Evolutionary conservation across 1,140 invertebrate species (phyloP), one percentile per base, ranked within the genome.

Genomic region (Lepidurus arcticus): DNA sequence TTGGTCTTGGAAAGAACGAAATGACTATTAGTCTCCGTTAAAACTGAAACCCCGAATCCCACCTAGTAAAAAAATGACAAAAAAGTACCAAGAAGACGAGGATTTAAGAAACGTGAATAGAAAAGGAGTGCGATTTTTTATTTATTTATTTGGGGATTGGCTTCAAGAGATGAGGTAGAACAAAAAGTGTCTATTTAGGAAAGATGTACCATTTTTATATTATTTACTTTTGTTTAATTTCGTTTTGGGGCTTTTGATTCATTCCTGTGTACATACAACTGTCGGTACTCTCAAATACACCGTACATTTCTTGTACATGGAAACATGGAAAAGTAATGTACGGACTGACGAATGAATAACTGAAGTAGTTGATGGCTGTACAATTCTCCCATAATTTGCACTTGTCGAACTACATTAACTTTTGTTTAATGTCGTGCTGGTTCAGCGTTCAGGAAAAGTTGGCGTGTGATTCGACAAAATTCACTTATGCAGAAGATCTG

Each of bases 211-310:
- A 21, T 65, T 65, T 65, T n/a, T 65, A 65, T 65, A n/a, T n/a
- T 65, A n/a, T 65, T 65, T 21, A 13, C 21, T 65, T 65, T 65
- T 13, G 16, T 65, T 65, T 13, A 65, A 65, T 65, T 65, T 65
- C 53, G 53, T 65, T 65, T 47, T 65, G 16, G 53, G 53, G 53
- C 16, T 21, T 65, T 65, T 65, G 53, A 65, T 65, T 65, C 53
- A 65, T 65, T 65, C 53, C 53, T 65, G 53, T 65, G 53, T 65
- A 65, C 53, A 65, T 65, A 65, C 53, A 65, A 65, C 53, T 65
- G 53, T 65, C 53, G 53, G 53, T 65, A 65, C 53, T 65, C 53
- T 65, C 53, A 65, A 65, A 65, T 65, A 65, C 53, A 65, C 53
- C 53, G 53, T 65, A 65, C 53, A 65, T 65, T 65, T 65, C 53